Conservation (phyloP, 2,113 vertebrate species). For the Raja brachyura region DNA sequence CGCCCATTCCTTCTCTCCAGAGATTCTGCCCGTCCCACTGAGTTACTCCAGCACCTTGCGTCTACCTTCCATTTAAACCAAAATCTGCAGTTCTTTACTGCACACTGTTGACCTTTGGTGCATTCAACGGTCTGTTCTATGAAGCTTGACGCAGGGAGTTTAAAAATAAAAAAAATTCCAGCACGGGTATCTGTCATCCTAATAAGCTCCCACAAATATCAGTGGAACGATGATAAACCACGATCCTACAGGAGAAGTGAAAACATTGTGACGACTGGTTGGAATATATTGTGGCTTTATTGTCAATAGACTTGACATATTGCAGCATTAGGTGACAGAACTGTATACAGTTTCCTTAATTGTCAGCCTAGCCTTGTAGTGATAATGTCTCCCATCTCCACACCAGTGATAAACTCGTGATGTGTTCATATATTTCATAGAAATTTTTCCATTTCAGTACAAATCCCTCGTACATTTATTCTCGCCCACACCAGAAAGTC, state of each 20-base stretch:
- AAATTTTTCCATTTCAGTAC: conserved; percentile 26
- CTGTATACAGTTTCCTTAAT: conserved; percentile 3
- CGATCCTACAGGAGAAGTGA: not conserved
- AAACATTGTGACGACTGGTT: conserved; percentile 6
- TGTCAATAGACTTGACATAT: conserved; percentile 34
- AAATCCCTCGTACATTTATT: conserved; percentile 25
- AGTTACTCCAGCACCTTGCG: too few species aligned
- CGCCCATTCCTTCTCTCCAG: too few species aligned
- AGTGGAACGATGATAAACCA: conserved; percentile 13
- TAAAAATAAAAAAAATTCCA: not conserved
- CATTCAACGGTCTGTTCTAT: not conserved
- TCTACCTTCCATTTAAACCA: too few species aligned
- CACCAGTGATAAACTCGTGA: conserved; percentile 29
- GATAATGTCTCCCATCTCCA: conserved; percentile 33
- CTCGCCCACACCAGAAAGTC: conserved; percentile 15
- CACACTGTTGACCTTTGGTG: too few species aligned
- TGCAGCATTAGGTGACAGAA: not conserved
- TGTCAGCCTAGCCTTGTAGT: not conserved
- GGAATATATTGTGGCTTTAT: conserved; percentile 23
- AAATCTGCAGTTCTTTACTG: too few species aligned
- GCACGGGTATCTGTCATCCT: not conserved
- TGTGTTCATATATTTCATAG: conserved; percentile 32
- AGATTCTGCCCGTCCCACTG: too few species aligned
- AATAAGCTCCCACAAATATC: conserved; percentile 33
- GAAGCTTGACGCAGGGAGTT: not conserved